Percentiles rank a stretch among this genome's conserved stretches.
Conservation (phyloP, 1,140 invertebrate species). For the Micrasema longulum region DNA sequence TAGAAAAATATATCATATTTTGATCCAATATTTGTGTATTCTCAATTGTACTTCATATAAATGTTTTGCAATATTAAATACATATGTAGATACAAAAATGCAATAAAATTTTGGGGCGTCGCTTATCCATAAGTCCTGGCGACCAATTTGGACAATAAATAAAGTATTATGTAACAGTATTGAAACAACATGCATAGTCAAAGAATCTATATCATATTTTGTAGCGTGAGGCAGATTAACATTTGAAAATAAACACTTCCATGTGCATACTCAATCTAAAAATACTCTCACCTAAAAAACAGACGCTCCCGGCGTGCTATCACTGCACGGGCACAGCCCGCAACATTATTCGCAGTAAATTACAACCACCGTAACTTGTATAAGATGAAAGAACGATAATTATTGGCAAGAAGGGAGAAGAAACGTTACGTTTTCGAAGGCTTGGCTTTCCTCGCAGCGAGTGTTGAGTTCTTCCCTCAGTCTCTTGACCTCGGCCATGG, state of each 20-base stretch:
- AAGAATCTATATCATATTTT: not conserved
- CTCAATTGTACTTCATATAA: no score
- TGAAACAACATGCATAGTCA: not conserved
- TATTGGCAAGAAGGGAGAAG: no score
- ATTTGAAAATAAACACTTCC: slow-evolving; percentile 23
- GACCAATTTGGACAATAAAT: not conserved
- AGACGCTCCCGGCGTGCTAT: not conserved
- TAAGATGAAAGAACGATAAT: no score
- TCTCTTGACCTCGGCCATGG: slow-evolving; percentile 67
- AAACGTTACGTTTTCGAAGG: slow-evolving; percentile 56
- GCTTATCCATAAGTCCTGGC: no score
- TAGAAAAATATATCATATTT: not conserved
- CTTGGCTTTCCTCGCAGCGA: slow-evolving; percentile 61
- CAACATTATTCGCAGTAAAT: no score
- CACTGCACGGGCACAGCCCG: no score
- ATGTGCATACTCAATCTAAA: slow-evolving; percentile 13
- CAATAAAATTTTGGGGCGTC: no score
- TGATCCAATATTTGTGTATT: not conserved
- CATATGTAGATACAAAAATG: no score
- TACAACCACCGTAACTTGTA: no score
- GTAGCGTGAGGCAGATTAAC: slow-evolving; percentile 3
- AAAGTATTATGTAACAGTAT: not conserved
- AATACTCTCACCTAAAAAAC: not conserved
- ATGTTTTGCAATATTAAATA: no score
- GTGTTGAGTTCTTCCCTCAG: slow-evolving; percentile 64